Conservation (phyloP, 2,113 vertebrate species). For the Glareola pratincola region DNA sequence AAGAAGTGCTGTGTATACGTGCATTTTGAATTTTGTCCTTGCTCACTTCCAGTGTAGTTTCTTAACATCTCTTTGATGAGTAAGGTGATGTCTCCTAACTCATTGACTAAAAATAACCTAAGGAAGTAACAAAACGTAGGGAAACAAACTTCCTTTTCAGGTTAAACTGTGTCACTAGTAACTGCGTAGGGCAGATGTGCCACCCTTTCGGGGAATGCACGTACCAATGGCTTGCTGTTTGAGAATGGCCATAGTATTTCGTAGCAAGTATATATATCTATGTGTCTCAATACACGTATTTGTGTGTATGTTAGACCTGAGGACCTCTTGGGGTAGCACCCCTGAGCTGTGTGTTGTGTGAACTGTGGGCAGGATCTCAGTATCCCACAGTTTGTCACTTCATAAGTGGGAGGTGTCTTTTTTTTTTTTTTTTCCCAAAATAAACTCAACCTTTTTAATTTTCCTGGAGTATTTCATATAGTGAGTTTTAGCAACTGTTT, state of each 20-base stretch:
- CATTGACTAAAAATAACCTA: not conserved
- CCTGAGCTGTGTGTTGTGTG: not conserved
- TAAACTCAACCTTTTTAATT: not conserved
- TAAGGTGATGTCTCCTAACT: not conserved
- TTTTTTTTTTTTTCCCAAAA: not conserved
- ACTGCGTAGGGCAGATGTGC: not conserved
- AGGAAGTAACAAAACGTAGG: not conserved
- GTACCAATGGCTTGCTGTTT: not conserved
- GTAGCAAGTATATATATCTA: not conserved
- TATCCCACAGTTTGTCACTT: not conserved
- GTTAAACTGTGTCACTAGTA: not conserved
- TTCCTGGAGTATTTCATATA: not conserved
- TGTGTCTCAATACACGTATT: not conserved
- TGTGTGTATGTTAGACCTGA: not conserved
- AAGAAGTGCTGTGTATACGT: not conserved
- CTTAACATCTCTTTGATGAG: not conserved
- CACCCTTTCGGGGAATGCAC: fast-evolving
- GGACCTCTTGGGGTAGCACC: not conserved
- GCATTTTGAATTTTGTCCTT: not conserved
- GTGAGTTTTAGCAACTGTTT: not conserved
- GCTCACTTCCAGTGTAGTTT: not conserved
- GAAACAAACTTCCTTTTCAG: not conserved
- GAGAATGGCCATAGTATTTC: not conserved
- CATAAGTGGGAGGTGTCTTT: not conserved
- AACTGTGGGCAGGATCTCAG: not conserved